Evolutionary conservation across 2,113 vertebrate species (phyloP).

Genomic region (Cyanocitta stelleri): DNA sequence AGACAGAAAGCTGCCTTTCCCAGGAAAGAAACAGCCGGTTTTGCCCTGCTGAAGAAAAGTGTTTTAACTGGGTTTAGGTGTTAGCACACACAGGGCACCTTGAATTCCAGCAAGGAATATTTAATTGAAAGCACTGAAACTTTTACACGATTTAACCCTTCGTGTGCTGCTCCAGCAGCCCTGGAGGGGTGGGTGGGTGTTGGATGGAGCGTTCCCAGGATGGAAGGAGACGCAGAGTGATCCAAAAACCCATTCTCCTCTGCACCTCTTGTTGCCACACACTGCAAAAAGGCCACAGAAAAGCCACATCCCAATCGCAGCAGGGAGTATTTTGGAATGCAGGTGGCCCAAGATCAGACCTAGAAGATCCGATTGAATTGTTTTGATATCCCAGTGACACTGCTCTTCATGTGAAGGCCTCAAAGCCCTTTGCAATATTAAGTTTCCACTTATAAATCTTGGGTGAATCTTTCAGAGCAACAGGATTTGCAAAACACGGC

Average conservation of each 20-base stretch:
- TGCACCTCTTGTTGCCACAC: neutral
- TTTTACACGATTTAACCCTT: neutral
- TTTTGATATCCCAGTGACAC: fast-evolving
- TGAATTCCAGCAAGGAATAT: neutral
- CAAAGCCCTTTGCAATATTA: neutral
- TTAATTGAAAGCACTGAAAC: neutral
- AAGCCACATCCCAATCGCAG: fast-evolving
- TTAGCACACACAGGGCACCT: neutral
- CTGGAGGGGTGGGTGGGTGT: neutral
- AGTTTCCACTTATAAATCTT: neutral
- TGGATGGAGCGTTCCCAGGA: neutral
- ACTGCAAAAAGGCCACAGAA: neutral
- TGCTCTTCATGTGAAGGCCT: neutral
- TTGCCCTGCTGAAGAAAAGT: neutral
- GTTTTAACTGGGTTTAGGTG: neutral
- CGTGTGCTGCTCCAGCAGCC: neutral
- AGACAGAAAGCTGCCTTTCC: neutral
- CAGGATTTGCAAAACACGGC: neutral
- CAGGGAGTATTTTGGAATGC: neutral
- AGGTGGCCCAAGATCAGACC: neutral
- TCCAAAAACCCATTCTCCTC: neutral
- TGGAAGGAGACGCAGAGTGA: neutral
- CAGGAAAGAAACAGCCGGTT: neutral
- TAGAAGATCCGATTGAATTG: neutral
- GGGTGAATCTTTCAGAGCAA: neutral